Evolutionary conservation across 1,140 invertebrate genomes (phyloP).

Genomic region (Atta texana): DNA sequence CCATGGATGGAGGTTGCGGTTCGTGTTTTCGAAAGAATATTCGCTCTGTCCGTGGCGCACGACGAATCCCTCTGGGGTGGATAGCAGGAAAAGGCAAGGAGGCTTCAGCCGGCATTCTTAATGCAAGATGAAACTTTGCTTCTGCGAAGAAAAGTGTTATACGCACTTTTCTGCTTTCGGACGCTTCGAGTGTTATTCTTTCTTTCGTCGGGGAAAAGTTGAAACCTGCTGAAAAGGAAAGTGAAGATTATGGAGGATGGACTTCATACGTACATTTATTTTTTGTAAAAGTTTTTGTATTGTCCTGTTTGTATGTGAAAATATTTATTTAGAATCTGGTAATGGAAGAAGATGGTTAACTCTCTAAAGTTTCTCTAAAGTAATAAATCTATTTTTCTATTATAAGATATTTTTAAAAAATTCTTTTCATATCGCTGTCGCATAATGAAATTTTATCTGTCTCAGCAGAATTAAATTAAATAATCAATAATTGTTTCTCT

Average conservation of each 20-base stretch:
- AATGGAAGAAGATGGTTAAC: slow-evolving; percentile 19
- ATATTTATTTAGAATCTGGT: slow-evolving; percentile 23
- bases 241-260: slow-evolving; percentile 65
- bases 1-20: slow-evolving; percentile 30
- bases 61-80: slow-evolving; percentile 64
- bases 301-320: neutral
- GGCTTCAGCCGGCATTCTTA: slow-evolving; percentile 73
- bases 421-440: neutral
- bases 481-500: neutral
- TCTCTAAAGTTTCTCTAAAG: slow-evolving; percentile 5
- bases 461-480: neutral
- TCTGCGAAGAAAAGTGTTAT: slow-evolving; percentile 47
- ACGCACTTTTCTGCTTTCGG: slow-evolving; percentile 48
- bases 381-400: neutral
- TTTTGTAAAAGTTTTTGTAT: neutral
- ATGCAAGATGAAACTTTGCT: slow-evolving; percentile 66
- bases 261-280: slow-evolving; percentile 60
- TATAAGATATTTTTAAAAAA: neutral
- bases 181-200: slow-evolving; percentile 55
- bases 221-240: slow-evolving; percentile 54
- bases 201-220: slow-evolving; percentile 38
- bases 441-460: neutral
- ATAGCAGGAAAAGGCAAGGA: slow-evolving; percentile 25
- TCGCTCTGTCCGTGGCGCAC: slow-evolving; percentile 26
- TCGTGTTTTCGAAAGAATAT: slow-evolving; percentile 70